These are phyloP conservation scores for Apomyelois bistriatella DNA, from an alignment of 2,888 invertebrate genomes.

Conservation along the genomic window DNA sequence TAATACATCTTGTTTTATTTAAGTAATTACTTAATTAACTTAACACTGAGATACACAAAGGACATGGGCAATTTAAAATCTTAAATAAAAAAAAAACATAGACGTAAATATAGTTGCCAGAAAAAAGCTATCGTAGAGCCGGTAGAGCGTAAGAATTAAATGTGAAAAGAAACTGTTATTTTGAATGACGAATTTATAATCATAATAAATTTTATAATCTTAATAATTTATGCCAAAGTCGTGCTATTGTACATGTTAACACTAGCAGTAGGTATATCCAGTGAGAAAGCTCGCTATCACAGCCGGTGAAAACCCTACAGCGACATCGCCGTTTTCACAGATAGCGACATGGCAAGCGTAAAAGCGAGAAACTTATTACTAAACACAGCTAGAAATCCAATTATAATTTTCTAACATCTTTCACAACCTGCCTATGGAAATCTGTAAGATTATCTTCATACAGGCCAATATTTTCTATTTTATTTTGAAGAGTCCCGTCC, in stretches of 20 bases:
- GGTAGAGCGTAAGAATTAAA: no score
- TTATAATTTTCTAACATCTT: conserved; percentile 11
- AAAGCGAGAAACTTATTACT: conserved; percentile 12
- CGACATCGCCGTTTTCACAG: conserved; percentile 22
- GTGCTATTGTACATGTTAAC: conserved; percentile 25
- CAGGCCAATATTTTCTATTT: conserved; percentile 14
- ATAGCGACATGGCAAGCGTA: conserved; percentile 6
- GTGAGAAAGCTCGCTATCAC: conserved; percentile 65
- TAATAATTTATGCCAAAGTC: neutral
- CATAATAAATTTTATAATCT: neutral
- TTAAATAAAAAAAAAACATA: no score
- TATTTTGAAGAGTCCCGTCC: conserved; percentile 17
- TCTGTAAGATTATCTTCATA: neutral
- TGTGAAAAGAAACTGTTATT: no score
- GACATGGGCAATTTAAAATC: no score
- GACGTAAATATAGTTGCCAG: no score
- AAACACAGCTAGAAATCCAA: conserved; percentile 9
- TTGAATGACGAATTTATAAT: neutral
- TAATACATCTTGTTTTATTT: no score
- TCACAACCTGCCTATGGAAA: conserved; percentile 10
- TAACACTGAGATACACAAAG: no score
- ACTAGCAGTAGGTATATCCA: conserved; percentile 36
- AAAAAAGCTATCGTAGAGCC: no score
- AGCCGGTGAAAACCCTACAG: conserved; percentile 61
- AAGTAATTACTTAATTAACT: no score